Base-by-base conservation (phyloP, 2,888 invertebrate genomes). In the Tridacna crocea region DNA sequence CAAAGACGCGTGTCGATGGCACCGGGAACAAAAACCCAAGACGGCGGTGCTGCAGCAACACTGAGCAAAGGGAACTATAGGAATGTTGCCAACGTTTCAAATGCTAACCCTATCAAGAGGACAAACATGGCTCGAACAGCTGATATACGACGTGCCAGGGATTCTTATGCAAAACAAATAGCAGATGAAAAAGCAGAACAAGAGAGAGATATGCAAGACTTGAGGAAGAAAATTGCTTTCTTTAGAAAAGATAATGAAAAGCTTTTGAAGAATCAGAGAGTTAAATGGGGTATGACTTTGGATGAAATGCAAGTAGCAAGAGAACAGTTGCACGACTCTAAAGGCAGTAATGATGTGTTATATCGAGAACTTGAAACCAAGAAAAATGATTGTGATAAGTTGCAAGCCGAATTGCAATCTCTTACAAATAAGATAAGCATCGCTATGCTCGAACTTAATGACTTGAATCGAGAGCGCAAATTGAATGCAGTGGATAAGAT, bases 181-280 rank as follows among this genome's bases (percentile, higher is more conserved):
- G 76, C 73, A 10, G 80, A 77, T n/a, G 75, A 79, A 61, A 47
- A 77, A 68, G 77, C 61, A 17, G 83, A 83, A 36, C 70, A 77
- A 61, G 83, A 79, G 36, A 24, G 72, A 36, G 82, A 82, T 13
- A 72, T 72, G 19, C 27, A 58, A 12, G 79, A 79, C 36, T 74
- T 85, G 12, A 65, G 70, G n/a, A 81, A 82, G 10, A 83, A 75
- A 51, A 85, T 85, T 46, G 58, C 46, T 19, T 76, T 73, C 51
- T 79, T 74, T 36, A 76, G 61, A 24, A 81, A 61, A 70, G 85
- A 85, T 26, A 85, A 83, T 51, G 83, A 80, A 19, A 85, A 85
- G 60, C 47, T 85, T 4, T 12, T 81, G n/a, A 60, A 77, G 24
- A 80, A 85, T n/a, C 85, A 85, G 66, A 77, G 36, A 26, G 24